Conservation (phyloP, 2,797 vertebrate genomes). For the Sphaeramia orbicularis region DNA sequence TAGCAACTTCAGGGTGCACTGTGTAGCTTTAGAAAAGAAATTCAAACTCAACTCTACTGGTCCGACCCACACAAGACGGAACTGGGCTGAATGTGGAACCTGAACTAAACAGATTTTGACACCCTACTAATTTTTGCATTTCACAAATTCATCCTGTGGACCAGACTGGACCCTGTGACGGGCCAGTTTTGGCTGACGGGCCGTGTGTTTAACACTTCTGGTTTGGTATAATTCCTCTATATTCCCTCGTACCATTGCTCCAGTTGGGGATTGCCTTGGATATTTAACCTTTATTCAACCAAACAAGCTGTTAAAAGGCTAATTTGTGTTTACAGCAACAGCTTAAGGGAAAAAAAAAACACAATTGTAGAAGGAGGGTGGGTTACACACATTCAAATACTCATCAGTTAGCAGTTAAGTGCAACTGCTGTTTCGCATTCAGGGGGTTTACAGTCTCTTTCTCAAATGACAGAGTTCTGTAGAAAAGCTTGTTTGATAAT, state of each 20-base stretch:
- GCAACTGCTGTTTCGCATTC: slow-evolving; percentile 22
- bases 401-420: slow-evolving; percentile 15
- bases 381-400: slow-evolving; percentile 18
- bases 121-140: too few species aligned
- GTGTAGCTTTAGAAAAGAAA: too few species aligned
- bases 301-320: slow-evolving; percentile 23
- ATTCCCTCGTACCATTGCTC: background rate
- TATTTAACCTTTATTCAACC: slow-evolving; percentile 36
- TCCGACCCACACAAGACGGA: too few species aligned
- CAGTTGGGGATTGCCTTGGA: background rate
- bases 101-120: too few species aligned
- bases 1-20: too few species aligned
- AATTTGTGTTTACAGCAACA: slow-evolving; percentile 21
- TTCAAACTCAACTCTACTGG: too few species aligned
- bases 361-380: slow-evolving; percentile 1
- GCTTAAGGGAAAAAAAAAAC: slow-evolving; percentile 11
- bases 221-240: slow-evolving; percentile 9
- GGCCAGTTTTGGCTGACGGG: too few species aligned
- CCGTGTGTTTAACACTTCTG: too few species aligned
- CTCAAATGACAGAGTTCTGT: slow-evolving; percentile 5
- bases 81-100: too few species aligned
- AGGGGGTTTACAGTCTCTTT: slow-evolving; percentile 1
- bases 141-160: too few species aligned
- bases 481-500: slow-evolving; percentile 3
- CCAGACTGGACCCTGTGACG: too few species aligned